These are phyloP conservation scores for Homarus gammarus DNA, from an alignment of 2,888 invertebrate genomes.

Conservation along the genomic window DNA sequence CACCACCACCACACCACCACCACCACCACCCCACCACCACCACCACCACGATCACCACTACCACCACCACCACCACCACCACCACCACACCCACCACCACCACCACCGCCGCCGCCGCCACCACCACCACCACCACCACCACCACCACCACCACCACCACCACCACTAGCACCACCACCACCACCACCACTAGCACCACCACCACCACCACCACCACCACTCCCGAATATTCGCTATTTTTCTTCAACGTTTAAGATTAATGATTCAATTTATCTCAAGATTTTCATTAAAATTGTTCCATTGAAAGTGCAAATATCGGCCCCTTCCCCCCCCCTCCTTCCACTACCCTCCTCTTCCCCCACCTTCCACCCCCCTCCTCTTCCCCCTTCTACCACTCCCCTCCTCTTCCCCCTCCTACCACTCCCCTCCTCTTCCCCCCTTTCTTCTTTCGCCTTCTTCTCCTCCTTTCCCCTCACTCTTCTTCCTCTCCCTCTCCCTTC, in stretches of 20 bases:
- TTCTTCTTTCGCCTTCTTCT: neutral
- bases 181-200: conserved; percentile 13
- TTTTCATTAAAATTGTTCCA: conserved; percentile 64
- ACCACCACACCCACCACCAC: conserved; percentile 7
- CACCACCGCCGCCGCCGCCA: no score
- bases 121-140: neutral
- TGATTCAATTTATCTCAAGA: conserved; percentile 56
- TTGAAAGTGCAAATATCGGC: conserved; percentile 40
- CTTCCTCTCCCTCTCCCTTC: neutral
- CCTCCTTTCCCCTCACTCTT: neutral
- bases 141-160: no score
- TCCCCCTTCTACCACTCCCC: no score
- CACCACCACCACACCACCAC: no score
- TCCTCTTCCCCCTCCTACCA: neutral
- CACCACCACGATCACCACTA: neutral
- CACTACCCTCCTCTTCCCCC: neutral
- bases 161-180: neutral
- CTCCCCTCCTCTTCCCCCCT: neutral
- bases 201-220: conserved; percentile 16
- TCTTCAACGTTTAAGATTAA: conserved; percentile 37
- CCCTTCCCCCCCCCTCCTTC: neutral
- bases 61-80: conserved; percentile 20
- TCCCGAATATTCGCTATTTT: neutral
- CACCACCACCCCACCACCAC: neutral
- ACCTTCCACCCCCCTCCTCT: neutral